These are phyloP conservation scores for Leptopilina clavipes DNA, from an alignment of 1,140 invertebrate genomes.

Conservation along the genomic window DNA sequence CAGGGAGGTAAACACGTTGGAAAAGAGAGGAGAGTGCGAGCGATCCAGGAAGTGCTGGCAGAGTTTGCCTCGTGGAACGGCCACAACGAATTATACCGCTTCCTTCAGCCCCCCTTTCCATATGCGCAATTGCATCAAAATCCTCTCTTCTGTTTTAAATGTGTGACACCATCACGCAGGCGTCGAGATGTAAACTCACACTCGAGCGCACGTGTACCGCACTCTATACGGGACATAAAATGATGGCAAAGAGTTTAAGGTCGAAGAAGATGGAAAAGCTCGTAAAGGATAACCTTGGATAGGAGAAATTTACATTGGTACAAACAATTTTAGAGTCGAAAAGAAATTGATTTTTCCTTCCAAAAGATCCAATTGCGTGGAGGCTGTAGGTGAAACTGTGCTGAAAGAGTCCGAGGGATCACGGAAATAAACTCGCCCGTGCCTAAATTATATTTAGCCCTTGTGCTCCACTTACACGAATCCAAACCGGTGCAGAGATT, in stretches of 20 bases:
- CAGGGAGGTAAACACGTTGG: background rate
- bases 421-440: conserved; percentile 32
- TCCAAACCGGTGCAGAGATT: conserved; percentile 4
- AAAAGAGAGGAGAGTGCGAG: background rate
- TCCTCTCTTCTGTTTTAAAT: background rate
- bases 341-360: background rate
- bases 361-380: background rate
- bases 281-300: conserved; percentile 7
- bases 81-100: conserved; percentile 35
- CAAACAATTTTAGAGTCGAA: too few relatives aligned
- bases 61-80: conserved; percentile 42
- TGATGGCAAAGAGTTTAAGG: conserved; percentile 29
- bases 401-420: background rate
- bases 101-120: conserved; percentile 36
- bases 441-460: conserved; percentile 24
- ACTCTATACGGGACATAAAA: conserved; percentile 24
- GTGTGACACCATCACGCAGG: background rate
- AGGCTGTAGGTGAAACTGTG: too few relatives aligned
- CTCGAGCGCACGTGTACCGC: conserved; percentile 14
- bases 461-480: conserved; percentile 29
- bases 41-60: conserved; percentile 43
- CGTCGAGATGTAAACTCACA: background rate
- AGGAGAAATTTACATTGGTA: too few relatives aligned
- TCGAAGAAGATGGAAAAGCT: conserved; percentile 21
- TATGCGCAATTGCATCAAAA: conserved; percentile 22